Base-by-base conservation (phyloP, 2,888 invertebrate species). In the Epistrophe grossulariae region DNA sequence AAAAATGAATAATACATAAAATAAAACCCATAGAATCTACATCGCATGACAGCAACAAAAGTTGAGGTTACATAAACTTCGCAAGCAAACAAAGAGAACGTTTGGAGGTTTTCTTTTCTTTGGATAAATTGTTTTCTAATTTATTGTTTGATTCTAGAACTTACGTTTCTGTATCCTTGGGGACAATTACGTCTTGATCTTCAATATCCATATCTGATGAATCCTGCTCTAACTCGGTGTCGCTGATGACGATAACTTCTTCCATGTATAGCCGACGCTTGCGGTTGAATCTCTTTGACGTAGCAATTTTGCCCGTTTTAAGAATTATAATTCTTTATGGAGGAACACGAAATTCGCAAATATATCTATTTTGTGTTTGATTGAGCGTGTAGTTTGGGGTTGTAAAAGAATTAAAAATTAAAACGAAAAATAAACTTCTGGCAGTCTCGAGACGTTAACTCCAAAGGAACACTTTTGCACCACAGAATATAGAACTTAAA, bases 161-260 rank as follows among this genome's bases (percentile, higher is more conserved):
- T 90, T 82, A 90, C 90, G 90, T 90, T 73, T 70, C 88, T 74
- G 88, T 88, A 85, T 90, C 90, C 89, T 90, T 90, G 85, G 90
- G 90, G 24, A 90, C 90, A 73, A 90, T 90, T 50, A 88, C 84
- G 68, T 89, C 90, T 66, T 73, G 88, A 52, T 89, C 77, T 59
- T 90, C 89, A 50, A 89, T 76, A 50, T 90, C 90, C 90, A 90
- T 90, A 73, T 90, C 90, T 80, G 89, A 88, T 68, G 88, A 90
- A 24, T 90, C 90, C 83, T 89, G 89, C 72, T 90, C 90, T 89
- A 31, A 4, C 31, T 57, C 59, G 10, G 89, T 90, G 71, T 90
- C 90, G 52, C 83, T 88, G 72, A 89, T 90, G 79, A 90, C 89
- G 87, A 90, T 90, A 59, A 90, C 89, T 78, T 90, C 90, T 89